A percentile compares a stretch with the other conserved stretches of the same genome.
Conservation (phyloP, 2,113 vertebrate species). For the Noturus placidus region DNA sequence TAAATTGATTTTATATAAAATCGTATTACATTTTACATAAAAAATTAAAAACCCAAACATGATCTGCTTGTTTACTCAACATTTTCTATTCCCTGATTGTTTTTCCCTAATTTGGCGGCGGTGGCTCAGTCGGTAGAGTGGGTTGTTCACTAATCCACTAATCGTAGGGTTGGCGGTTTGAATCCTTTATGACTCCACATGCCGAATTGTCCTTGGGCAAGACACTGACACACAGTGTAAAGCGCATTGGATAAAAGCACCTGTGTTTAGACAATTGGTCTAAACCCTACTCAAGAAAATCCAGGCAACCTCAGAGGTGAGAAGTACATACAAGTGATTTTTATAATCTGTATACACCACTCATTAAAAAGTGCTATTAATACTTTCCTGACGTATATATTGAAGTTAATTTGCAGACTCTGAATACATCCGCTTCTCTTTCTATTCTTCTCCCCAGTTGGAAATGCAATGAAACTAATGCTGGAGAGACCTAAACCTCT, state of each 20-base stretch:
- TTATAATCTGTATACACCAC: not conserved
- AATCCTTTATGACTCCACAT: no score
- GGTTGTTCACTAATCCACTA: no score
- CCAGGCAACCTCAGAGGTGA: not conserved
- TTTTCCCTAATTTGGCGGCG: no score
- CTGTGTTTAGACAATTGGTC: no score
- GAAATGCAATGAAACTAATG: conserved; percentile 33
- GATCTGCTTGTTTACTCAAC: not conserved
- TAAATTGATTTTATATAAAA: not conserved
- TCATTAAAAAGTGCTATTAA: not conserved
- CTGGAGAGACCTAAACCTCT: conserved; percentile 27
- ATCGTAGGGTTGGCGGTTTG: no score
- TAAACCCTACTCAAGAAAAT: not conserved
- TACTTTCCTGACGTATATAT: not conserved
- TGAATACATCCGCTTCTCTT: conserved; percentile 3
- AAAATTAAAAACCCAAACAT: not conserved
- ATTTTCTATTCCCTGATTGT: not conserved
- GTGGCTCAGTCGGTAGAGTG: no score
- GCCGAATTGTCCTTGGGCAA: no score
- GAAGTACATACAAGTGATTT: not conserved
- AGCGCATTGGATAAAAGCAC: no score
- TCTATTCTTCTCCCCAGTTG: conserved; percentile 19
- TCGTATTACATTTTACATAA: not conserved
- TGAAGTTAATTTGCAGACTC: not conserved
- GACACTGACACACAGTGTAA: no score